Percentiles rank a stretch among this genome's conserved stretches.
Conservation (phyloP, 2,797 vertebrate genomes). For the Coregonus sp. region DNA sequence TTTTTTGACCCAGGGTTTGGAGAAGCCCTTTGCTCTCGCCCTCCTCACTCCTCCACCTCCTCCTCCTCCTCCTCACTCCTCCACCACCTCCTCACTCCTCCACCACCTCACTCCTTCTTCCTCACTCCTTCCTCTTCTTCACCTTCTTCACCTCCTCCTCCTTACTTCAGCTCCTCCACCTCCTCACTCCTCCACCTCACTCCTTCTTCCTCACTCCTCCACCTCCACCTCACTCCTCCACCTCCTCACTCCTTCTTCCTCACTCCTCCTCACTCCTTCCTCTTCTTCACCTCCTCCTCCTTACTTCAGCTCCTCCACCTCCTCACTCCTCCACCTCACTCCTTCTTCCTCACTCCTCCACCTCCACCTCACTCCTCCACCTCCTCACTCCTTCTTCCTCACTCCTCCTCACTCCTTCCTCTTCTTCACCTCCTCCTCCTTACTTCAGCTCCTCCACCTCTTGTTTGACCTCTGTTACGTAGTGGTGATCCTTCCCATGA, state of each 20-base stretch:
- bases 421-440: conserved; percentile 25
- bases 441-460: conserved; percentile 84
- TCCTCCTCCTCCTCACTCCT: neutral
- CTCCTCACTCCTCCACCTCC: neutral
- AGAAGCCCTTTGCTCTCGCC: no score
- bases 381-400: neutral
- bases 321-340: neutral
- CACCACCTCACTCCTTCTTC: neutral
- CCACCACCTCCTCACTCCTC: no score
- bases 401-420: neutral
- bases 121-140: no score
- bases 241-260: no score
- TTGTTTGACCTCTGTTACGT: conserved; percentile 91
- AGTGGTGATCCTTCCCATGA: conserved; percentile 94
- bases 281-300: no score
- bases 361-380: neutral
- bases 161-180: no score
- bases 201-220: neutral
- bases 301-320: neutral
- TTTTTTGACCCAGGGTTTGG: conserved; percentile 3
- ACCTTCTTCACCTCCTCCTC: no score
- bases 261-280: no score
- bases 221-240: no score
- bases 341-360: no score
- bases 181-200: neutral